A percentile compares a stretch with the other conserved stretches of the same genome.
Conservation (phyloP, 2,888 invertebrate genomes). For the Epirrhoe tristata region DNA sequence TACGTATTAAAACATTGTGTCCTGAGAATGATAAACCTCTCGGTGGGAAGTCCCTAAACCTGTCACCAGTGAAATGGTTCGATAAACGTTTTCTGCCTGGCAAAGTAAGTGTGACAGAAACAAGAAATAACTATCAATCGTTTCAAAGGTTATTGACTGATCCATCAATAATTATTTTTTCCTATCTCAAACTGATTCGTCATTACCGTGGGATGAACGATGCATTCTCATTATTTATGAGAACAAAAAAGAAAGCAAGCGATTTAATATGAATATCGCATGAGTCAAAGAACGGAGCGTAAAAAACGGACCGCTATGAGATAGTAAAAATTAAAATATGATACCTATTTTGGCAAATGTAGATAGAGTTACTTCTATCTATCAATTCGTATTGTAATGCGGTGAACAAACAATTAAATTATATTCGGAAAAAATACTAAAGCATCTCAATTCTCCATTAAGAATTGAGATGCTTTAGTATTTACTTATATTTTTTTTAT, state of each 20-base stretch:
- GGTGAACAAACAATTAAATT: background rate
- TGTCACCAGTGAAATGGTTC: background rate
- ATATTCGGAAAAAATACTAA: too few relatives aligned
- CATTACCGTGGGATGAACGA: conserved; percentile 60
- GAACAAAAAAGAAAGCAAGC: conserved; percentile 60
- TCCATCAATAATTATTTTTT: conserved; percentile 14
- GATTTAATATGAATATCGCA: conserved; percentile 55
- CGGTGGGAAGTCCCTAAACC: background rate
- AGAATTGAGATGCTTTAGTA: too few relatives aligned
- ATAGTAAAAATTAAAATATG: conserved; percentile 59
- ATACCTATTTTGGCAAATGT: conserved; percentile 51
- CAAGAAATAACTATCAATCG: background rate
- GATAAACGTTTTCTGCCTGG: background rate
- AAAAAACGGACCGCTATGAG: conserved; percentile 57
- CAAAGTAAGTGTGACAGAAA: background rate
- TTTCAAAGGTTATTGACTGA: conserved; percentile 14
- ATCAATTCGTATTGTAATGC: background rate
- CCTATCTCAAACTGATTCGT: conserved; percentile 38
- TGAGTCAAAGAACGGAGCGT: conserved; percentile 63
- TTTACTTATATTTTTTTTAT: too few relatives aligned
- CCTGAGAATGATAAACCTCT: background rate
- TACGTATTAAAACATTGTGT: background rate
- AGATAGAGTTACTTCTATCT: conserved; percentile 41
- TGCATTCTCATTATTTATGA: conserved; percentile 62
- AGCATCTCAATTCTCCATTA: too few relatives aligned